Base-by-base conservation (phyloP, 2,888 invertebrate species). In the Petrophora chlorosata region DNA sequence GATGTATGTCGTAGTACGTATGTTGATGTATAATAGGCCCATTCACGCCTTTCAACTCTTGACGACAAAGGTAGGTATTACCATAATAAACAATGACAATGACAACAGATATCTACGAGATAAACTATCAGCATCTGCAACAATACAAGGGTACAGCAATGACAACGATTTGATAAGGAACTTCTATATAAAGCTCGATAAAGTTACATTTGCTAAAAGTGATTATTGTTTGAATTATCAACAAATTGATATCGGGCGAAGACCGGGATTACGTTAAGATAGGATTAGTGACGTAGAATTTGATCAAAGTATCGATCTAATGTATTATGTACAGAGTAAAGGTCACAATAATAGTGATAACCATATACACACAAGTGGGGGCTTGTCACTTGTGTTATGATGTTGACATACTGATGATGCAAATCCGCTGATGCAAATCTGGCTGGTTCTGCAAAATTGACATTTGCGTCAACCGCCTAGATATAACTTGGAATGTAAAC, bases 381-480 rank as follows among this genome's bases (percentile, higher is more conserved):
- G 62, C 53, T 58, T 54, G 58, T 36, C 53, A 42, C 33, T 25
- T n/a, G 49, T 25, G 35, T 12, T 14, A 17, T 29, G 9, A 46
- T 70, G 59, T 69, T 70, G 63, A 70, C 66, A 61, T 13, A 57
- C 36, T 48, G 54, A 58, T 73, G 71, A 70, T 70, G 67, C 63
- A 73, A 78, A 63, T 42, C 23, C 28, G 49, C 53, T 65, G 62
- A 68, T 68, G 65, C 65, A 68, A 70, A 61, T 35, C 39, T 36
- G 30, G 29, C 32, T 35, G 41, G 50, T 67, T 70, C 65, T 66
- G 59, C 59, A 63, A 64, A 73, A 67, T 62, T 52, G 44, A 45
- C 57, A 56, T 66, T 66, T 63, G 56, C 73, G 63, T 71, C 71
- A 70, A 50, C 54, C 45, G 28, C 44, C 53, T 57, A 63, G 64